Evolutionary conservation across 2,797 vertebrate genomes (phyloP).

Genomic region (Nyctalus aviator): DNA sequence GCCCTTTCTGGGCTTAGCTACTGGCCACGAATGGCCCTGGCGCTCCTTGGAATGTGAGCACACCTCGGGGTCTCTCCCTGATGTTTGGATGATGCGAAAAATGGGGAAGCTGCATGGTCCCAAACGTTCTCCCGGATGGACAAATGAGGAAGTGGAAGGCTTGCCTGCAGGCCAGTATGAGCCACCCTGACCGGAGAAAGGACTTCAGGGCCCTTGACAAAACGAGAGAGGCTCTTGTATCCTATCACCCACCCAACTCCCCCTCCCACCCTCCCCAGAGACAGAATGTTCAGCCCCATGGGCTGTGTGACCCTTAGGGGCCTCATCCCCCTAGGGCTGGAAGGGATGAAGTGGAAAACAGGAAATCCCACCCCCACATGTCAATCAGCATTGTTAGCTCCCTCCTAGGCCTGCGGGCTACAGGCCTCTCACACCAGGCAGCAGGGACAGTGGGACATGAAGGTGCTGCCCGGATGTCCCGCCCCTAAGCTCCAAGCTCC

Average conservation of each 20-base stretch:
- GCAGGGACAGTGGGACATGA: not conserved
- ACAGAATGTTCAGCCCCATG: not conserved
- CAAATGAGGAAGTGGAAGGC: slow-evolving; percentile 56
- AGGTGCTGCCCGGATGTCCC: not conserved
- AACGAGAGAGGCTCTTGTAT: not conserved
- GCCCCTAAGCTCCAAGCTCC: not conserved
- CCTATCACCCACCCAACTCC: not conserved
- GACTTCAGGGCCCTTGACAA: not conserved
- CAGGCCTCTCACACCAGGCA: not conserved
- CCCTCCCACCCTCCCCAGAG: not conserved
- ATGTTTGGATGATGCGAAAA: slow-evolving; percentile 51
- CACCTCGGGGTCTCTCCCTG: not conserved
- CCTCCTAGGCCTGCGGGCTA: not conserved
- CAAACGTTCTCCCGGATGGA: slow-evolving; percentile 8
- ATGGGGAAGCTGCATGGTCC: slow-evolving; percentile 59
- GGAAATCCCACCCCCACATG: not conserved
- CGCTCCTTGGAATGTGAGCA: not conserved
- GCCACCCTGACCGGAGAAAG: slow-evolving; percentile 14
- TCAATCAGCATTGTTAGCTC: not conserved
- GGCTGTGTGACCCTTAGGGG: not conserved
- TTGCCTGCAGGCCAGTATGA: not conserved
- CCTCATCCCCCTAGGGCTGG: not conserved
- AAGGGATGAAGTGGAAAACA: not conserved
- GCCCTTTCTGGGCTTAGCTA: slow-evolving; percentile 4
- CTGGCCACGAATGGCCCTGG: not conserved